Evolutionary conservation across 2,888 invertebrate species (phyloP), one percentile per base, ranked within the genome.

Genomic region (Schizotus pectinicornis): DNA sequence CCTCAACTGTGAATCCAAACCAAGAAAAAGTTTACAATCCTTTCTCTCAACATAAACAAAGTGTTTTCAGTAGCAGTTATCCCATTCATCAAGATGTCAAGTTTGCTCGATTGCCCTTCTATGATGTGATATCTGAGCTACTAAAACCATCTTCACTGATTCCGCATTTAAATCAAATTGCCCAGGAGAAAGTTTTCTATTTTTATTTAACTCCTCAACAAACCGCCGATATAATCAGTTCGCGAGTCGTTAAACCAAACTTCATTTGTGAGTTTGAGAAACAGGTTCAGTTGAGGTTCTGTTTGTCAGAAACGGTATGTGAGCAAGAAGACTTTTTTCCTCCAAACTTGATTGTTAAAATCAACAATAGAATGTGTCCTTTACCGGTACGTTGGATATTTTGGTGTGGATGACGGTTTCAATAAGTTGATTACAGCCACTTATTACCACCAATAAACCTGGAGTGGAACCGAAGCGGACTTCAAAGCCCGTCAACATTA

Each of bases 271-370:
- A 92, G 74, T 91, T 88, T 69, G 81, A 83, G 43, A 86, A 88
- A 63, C 88, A 95, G 86, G 91, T 95, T 43, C 96, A 97, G 80
- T 84, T 96, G 78, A 84, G 96, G 68, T 97, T 98, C 81, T 97
- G 95, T 80, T 83, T 95, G 30, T 83, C 95, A 74, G 98, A 98
- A 78, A 91, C 94, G 0, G 89, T 91, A 0, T 91, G 91, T 74
- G 95, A 95, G 74, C 96, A 97, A 81, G 95, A 96, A 74, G 97
- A 98, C 76, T 91, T 89, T 74, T 96, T 97, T 81, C 98, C 97
- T 60, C 94, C 96, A 37, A 93, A 90, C 75, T 89, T 96, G 71
- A 88, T 87, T 74, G 94, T 97, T 42, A 94, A 95, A 85, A 90
- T 97, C 60, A 97, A 97, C 81, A 91, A 91, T 72, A 95, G 95